Conservation (phyloP, 2,888 invertebrate genomes). For the Drosophila peninsularis region DNA sequence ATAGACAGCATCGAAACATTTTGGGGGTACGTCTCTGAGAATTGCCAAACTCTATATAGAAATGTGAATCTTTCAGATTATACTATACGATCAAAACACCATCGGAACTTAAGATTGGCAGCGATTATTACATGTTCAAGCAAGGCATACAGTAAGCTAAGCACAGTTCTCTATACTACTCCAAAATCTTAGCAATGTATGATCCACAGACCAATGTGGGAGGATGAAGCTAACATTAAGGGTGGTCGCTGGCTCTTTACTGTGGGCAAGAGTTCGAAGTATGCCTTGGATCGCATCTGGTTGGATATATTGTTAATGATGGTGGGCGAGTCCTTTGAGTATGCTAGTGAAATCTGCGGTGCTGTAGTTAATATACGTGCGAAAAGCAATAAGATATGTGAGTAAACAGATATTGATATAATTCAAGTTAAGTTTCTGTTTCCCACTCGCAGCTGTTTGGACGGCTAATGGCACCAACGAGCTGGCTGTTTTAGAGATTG, state of each 20-base stretch:
- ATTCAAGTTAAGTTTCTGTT: not conserved
- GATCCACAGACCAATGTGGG: constrained; percentile 81
- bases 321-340: constrained; percentile 68
- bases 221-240: constrained; percentile 64
- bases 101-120: constrained; percentile 64
- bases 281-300: constrained; percentile 65
- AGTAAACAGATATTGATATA: not conserved
- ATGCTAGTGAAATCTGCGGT: constrained; percentile 64
- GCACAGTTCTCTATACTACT: not conserved
- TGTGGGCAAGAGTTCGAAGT: constrained; percentile 52
- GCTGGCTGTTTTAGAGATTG: constrained; percentile 67
- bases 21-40: constrained; percentile 86
- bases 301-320: constrained; percentile 68
- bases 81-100: constrained; percentile 73
- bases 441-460: constrained; percentile 54
- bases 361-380: constrained; percentile 82
- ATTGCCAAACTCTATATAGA: too few species aligned
- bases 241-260: constrained; percentile 69
- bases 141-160: constrained; percentile 60
- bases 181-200: not conserved
- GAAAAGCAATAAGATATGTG: constrained; percentile 71
- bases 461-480: constrained; percentile 64
- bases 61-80: constrained; percentile 36
- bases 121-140: constrained; percentile 71
- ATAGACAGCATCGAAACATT: constrained; percentile 72